These are phyloP conservation scores for Pecten maximus DNA, from an alignment of 2,888 invertebrate genomes.

Conservation along the genomic window DNA sequence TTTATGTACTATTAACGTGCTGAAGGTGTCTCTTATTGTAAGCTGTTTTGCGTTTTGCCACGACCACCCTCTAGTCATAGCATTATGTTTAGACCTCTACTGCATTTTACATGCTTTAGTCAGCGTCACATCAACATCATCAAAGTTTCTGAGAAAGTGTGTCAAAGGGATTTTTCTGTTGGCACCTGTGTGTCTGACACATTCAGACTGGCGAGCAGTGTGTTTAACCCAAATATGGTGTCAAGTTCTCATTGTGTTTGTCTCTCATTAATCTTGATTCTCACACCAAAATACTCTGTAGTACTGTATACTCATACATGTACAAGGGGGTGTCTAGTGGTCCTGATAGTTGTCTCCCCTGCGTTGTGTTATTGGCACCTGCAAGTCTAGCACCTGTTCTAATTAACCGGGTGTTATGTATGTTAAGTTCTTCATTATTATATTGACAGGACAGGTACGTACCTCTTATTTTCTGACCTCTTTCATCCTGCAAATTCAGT, in stretches of 20 bases:
- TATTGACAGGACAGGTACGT: too few species aligned
- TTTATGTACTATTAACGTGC: neutral
- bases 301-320: neutral
- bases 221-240: neutral
- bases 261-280: neutral
- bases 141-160: neutral
- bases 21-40: neutral
- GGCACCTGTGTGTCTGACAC: conserved; percentile 7
- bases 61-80: neutral
- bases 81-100: neutral
- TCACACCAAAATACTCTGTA: neutral
- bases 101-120: neutral
- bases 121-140: neutral
- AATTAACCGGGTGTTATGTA: too few species aligned
- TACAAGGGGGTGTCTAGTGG: neutral
- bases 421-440: too few species aligned
- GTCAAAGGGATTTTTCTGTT: neutral
- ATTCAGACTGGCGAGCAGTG: neutral
- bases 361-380: neutral
- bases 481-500: too few species aligned
- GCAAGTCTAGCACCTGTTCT: neutral
- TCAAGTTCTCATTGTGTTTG: neutral
- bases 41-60: neutral
- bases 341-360: neutral
- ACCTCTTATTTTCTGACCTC: too few species aligned